A percentile compares a stretch with the other conserved stretches of the same genome.
These are phyloP conservation scores for Acipenser oxyrinchus DNA, from an alignment of 2,797 vertebrate genomes.

Conservation along the genomic window DNA sequence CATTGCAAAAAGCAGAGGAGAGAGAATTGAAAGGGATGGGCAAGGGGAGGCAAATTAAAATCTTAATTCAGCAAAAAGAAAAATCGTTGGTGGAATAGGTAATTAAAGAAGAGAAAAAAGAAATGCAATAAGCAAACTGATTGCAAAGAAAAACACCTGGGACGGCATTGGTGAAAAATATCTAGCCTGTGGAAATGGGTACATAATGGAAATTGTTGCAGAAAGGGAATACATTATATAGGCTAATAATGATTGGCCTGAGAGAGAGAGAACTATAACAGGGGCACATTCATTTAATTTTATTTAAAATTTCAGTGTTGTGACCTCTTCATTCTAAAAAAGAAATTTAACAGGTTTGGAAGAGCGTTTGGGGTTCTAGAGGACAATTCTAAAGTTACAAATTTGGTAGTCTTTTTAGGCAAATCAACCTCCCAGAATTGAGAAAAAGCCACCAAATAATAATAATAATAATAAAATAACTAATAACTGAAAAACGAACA, in stretches of 20 bases:
- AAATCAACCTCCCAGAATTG: constrained; percentile 2
- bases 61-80: constrained; percentile 27
- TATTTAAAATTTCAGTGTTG: no score
- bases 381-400: no score
- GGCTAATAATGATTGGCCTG: background rate
- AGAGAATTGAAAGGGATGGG: constrained; percentile 26
- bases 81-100: background rate
- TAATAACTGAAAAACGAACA: no score
- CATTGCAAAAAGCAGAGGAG: constrained; percentile 14
- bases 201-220: constrained; percentile 18
- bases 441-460: no score
- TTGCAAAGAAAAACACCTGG: constrained; percentile 11
- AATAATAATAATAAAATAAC: no score
- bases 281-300: no score
- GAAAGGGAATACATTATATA: constrained; percentile 3
- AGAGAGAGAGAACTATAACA: background rate
- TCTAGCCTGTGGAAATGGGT: constrained; percentile 24
- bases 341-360: no score
- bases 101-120: constrained; percentile 7
- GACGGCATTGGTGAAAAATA: constrained; percentile 9
- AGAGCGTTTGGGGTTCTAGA: no score
- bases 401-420: constrained; percentile 2
- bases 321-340: no score
- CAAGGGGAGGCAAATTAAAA: constrained; percentile 22
- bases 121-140: constrained; percentile 8